These are phyloP conservation scores for Venturia canescens DNA, from an alignment of 1,140 invertebrate genomes.

Conservation along the genomic window DNA sequence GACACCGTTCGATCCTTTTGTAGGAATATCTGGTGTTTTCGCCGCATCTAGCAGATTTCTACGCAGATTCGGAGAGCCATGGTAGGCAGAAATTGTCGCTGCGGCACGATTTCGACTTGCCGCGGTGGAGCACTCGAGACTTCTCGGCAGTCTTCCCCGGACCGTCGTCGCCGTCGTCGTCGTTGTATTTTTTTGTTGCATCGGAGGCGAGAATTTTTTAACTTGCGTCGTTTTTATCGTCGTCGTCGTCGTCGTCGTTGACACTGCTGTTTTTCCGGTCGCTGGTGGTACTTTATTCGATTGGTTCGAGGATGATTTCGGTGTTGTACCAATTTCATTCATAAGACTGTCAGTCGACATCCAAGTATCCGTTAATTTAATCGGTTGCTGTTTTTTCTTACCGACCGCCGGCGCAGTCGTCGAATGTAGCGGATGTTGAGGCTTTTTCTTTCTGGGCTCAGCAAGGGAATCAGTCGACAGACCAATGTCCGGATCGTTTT, in stretches of 20 bases:
- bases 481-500: constrained; percentile 72
- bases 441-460: constrained; percentile 73
- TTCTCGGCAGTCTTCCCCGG: constrained; percentile 60
- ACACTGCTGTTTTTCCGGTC: constrained; percentile 56
- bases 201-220: constrained; percentile 69
- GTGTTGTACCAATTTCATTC: constrained; percentile 66
- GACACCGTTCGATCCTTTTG: constrained; percentile 50
- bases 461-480: constrained; percentile 77
- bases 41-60: constrained; percentile 73
- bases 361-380: constrained; percentile 66
- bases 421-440: constrained; percentile 60
- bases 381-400: constrained; percentile 74
- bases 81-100: constrained; percentile 68
- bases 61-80: constrained; percentile 69
- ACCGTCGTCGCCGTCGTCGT: constrained; percentile 17
- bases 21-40: constrained; percentile 70
- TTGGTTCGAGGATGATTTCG: constrained; percentile 60
- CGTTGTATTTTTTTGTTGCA: constrained; percentile 65
- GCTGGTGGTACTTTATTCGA: constrained; percentile 72
- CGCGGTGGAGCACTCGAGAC: constrained; percentile 71
- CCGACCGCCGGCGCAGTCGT: constrained; percentile 29
- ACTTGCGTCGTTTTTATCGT: constrained; percentile 58
- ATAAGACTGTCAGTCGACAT: constrained; percentile 74
- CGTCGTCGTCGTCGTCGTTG: constrained; percentile 47
- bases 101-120: constrained; percentile 73